phyloP scores from a whole-genome alignment of 2,888 invertebrate species.

The Tiphia femorata region DNA sequence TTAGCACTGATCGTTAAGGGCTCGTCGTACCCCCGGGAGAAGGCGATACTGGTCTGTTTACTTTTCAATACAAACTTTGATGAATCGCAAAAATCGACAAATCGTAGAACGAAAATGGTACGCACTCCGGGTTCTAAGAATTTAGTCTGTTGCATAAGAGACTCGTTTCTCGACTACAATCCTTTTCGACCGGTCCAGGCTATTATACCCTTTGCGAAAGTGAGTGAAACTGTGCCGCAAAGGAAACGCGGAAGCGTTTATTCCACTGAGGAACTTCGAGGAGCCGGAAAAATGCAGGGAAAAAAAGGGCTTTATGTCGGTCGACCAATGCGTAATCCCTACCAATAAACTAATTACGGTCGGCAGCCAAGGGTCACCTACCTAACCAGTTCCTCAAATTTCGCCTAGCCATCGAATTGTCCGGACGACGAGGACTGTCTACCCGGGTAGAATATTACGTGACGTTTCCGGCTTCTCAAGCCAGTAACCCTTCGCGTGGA shows the following conservation, averaged over 20 bases:
- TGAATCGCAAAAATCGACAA: too few species aligned
- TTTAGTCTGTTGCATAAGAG: neutral
- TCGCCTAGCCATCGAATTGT: too few species aligned
- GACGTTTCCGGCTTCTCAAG: too few species aligned
- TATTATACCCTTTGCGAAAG: conserved; percentile 27
- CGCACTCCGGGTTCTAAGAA: too few species aligned
- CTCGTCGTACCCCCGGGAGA: neutral
- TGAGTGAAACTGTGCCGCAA: conserved; percentile 31
- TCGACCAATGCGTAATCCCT: conserved; percentile 49
- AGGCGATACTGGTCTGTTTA: too few species aligned
- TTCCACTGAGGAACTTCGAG: conserved; percentile 14
- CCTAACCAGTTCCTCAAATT: too few species aligned
- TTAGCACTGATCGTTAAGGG: conserved; percentile 11
- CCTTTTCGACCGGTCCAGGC: neutral
- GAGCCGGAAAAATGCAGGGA: conserved; percentile 18
- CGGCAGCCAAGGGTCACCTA: conserved; percentile 22
- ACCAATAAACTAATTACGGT: conserved; percentile 62
- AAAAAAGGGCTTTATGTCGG: conserved; percentile 42
- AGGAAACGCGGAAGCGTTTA: conserved; percentile 29
- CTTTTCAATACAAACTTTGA: neutral
- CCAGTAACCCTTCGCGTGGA: too few species aligned
- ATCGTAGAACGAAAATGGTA: too few species aligned
- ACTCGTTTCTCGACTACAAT: neutral
- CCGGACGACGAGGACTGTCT: too few species aligned
- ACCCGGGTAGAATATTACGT: too few species aligned